These are phyloP conservation scores for Clunio marinus DNA, from an alignment of 2,888 invertebrate species.

Conservation along the genomic window DNA sequence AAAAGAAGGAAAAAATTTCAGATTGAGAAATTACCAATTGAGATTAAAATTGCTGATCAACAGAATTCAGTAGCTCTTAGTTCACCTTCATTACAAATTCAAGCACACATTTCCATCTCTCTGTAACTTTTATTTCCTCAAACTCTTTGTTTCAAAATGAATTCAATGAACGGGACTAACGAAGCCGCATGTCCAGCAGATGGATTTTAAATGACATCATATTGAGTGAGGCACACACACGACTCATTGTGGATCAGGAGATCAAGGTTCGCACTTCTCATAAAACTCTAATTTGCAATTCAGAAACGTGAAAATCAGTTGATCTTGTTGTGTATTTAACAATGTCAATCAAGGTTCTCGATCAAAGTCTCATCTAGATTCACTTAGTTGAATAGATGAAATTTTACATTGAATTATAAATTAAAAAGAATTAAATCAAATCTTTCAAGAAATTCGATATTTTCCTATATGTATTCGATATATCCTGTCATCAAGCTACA, in stretches of 20 bases:
- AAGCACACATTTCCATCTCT: not conserved
- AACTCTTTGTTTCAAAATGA: not conserved
- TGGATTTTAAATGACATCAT: not conserved
- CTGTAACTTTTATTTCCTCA: not conserved
- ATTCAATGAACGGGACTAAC: not conserved
- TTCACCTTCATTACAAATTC: not conserved
- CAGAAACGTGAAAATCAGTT: not conserved
- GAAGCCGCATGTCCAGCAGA: not conserved
- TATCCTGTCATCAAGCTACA: no score
- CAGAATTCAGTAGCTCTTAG: not conserved
- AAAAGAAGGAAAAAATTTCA: not conserved
- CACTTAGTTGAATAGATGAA: no score
- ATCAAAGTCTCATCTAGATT: no score
- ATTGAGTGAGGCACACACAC: not conserved
- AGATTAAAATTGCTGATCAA: constrained; percentile 7
- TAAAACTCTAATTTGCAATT: not conserved
- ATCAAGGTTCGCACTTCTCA: constrained; percentile 6
- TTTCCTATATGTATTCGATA: no score
- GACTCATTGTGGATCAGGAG: not conserved
- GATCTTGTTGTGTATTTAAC: not conserved
- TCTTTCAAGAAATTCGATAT: no score
- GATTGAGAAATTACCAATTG: not conserved
- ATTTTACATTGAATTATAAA: no score
- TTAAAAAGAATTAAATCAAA: no score
- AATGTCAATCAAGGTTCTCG: no score